Evolutionary conservation across 2,113 vertebrate species (phyloP).

Genomic region (Geococcyx californianus): DNA sequence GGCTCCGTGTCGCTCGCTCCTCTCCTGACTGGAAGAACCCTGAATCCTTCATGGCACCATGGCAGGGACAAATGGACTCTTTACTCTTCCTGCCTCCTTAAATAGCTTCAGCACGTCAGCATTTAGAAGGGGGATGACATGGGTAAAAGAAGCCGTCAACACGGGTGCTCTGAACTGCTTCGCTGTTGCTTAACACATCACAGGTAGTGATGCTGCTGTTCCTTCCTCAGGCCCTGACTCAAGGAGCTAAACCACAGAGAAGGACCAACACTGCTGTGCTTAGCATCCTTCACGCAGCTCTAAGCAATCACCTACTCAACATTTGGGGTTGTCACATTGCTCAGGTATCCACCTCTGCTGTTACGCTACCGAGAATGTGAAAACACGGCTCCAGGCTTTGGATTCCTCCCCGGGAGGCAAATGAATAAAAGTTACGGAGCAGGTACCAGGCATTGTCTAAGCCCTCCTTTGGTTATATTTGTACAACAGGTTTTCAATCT

Average conservation of each 20-base stretch:
- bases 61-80: background rate
- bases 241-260: background rate
- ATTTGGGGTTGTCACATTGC: background rate
- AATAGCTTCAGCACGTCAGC: background rate
- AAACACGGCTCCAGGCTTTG: background rate
- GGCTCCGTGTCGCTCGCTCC: background rate
- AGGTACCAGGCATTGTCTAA: background rate
- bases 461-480: background rate
- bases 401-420: background rate
- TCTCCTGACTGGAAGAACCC: background rate
- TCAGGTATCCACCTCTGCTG: background rate
- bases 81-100: background rate
- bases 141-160: background rate
- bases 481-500: background rate
- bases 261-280: background rate
- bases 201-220: background rate
- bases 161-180: background rate
- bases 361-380: background rate
- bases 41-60: accelerated
- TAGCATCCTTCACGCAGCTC: background rate
- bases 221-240: background rate
- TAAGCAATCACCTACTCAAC: background rate
- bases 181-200: background rate
- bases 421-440: background rate
- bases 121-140: background rate